Evolutionary conservation across 2,113 vertebrate species (phyloP).

Genomic region (Pungitius pungitius): DNA sequence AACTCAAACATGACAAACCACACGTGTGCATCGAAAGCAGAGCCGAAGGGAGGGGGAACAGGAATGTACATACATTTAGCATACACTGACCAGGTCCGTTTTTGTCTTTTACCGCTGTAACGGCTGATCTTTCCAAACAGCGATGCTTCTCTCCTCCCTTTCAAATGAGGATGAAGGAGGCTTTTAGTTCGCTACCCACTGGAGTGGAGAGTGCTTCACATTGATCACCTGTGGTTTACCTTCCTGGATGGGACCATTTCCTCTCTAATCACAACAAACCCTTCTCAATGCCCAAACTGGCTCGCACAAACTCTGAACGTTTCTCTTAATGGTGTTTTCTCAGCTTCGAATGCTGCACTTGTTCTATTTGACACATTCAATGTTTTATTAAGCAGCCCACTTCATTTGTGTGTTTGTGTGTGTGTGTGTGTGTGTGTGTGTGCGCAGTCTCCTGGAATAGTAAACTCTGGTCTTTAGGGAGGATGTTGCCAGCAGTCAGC

Average conservation of each 20-base stretch:
- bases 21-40: background rate
- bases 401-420: constrained; percentile 15
- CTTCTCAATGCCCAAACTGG: background rate
- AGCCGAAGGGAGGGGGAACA: background rate
- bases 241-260: background rate
- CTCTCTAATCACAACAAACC: background rate
- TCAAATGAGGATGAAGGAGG: background rate
- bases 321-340: constrained; percentile 4
- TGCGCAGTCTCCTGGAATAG: background rate
- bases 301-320: background rate
- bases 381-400: constrained; percentile 14
- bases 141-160: background rate
- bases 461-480: constrained; percentile 26
- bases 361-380: constrained; percentile 5
- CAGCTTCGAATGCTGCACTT: background rate
- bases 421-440: constrained; percentile 25
- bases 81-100: background rate
- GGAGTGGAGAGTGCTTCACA: background rate
- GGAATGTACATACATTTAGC: background rate
- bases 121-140: background rate
- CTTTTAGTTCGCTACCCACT: background rate
- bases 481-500: constrained; percentile 48
- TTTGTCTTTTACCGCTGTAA: constrained; percentile 1
- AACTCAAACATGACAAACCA: background rate
- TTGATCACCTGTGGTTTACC: background rate